A percentile compares a stretch with the other conserved stretches of the same genome.
phyloP scores from a whole-genome alignment of 1,140 invertebrate species.

The Babylonia areolata region DNA sequence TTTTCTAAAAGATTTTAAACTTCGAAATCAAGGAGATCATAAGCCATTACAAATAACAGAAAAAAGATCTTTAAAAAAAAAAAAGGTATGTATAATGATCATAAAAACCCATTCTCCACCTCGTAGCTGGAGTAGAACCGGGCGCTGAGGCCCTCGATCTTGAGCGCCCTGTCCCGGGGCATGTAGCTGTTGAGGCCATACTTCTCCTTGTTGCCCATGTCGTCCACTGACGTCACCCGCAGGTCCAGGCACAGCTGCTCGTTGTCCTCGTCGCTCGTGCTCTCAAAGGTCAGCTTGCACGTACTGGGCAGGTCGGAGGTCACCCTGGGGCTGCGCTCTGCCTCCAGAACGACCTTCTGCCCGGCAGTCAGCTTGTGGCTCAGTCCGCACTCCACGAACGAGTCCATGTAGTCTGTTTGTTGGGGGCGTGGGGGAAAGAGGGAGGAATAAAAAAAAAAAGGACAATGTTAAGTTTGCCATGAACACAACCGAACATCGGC shows the following conservation, averaged over 20 bases:
- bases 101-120: not conserved
- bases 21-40: too few relatives aligned
- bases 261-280: conserved; percentile 27
- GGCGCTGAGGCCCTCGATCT: conserved; percentile 17
- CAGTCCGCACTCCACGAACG: conserved; percentile 27
- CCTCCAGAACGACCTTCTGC: not conserved
- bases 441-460: not conserved
- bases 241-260: conserved; percentile 32
- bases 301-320: conserved; percentile 6
- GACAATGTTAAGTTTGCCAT: too few relatives aligned
- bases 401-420: conserved; percentile 41
- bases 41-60: too few relatives aligned
- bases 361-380: conserved; percentile 15
- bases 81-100: too few relatives aligned
- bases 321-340: conserved; percentile 24
- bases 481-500: too few relatives aligned
- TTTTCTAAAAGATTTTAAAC: too few relatives aligned
- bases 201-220: not conserved
- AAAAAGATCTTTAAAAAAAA: too few relatives aligned
- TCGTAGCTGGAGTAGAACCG: conserved; percentile 1
- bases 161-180: not conserved
- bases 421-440: not conserved
- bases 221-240: not conserved
- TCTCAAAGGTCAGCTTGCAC: conserved; percentile 31
- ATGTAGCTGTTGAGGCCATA: not conserved